Evolutionary conservation across 1,140 invertebrate species (phyloP).

Genomic region (Drosophila kepulauana): DNA sequence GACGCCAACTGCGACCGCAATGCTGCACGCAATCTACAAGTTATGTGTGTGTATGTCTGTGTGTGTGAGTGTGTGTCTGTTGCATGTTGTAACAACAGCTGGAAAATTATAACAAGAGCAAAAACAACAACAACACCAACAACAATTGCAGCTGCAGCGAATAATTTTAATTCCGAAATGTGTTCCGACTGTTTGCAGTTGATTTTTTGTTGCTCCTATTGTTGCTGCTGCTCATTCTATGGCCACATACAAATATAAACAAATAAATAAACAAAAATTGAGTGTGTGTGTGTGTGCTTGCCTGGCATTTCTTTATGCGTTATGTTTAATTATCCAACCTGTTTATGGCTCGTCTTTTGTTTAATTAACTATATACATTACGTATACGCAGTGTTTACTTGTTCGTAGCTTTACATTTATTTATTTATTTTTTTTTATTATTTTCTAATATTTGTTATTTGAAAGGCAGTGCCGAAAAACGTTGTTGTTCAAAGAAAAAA

Average conservation of each 20-base stretch:
- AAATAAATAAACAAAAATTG: constrained; percentile 1
- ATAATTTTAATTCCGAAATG: constrained; percentile 51
- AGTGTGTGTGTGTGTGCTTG: not conserved
- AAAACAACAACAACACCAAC: constrained; percentile 56
- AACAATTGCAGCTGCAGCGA: constrained; percentile 49
- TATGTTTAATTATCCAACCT: constrained; percentile 6
- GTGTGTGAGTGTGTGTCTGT: constrained; percentile 20
- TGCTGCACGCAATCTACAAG: constrained; percentile 69
- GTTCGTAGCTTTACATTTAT: not conserved
- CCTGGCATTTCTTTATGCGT: constrained; percentile 14
- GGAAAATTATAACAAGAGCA: constrained; percentile 75
- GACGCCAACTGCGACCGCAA: constrained; percentile 46
- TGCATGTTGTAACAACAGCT: constrained; percentile 76
- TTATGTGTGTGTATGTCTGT: constrained; percentile 20
- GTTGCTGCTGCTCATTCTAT: constrained; percentile 25
- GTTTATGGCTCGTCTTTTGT: constrained; percentile 44
- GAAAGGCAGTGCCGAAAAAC: constrained; percentile 11
- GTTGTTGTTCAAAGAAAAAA: constrained; percentile 10
- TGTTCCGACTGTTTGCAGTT: constrained; percentile 28
- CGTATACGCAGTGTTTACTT: constrained; percentile 46
- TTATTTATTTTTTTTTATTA: not conserved
- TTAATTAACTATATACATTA: constrained; percentile 55
- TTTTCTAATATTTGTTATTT: constrained; percentile 8
- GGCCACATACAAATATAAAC: constrained; percentile 28
- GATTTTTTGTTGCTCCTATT: constrained; percentile 12